Evolutionary conservation across 2,888 invertebrate genomes (phyloP).

Genomic region (Tinea semifulvella): DNA sequence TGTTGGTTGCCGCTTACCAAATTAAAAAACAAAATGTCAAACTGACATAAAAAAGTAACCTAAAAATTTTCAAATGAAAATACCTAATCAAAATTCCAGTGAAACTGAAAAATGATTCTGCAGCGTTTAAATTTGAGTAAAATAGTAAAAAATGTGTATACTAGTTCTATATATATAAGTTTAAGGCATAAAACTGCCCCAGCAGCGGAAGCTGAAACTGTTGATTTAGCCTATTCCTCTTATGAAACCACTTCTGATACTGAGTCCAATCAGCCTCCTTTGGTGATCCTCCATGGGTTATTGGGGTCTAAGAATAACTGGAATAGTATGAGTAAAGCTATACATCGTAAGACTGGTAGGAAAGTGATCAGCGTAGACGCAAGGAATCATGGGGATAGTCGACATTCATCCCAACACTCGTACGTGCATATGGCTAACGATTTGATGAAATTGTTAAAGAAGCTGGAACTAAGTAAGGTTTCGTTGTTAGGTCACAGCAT

Average conservation of each 20-base stretch:
- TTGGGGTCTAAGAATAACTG: conserved; percentile 95
- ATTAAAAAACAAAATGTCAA: conserved; percentile 3
- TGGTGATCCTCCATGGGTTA: conserved; percentile 89
- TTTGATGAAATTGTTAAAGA: conserved; percentile 68
- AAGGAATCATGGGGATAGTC: conserved; percentile 95
- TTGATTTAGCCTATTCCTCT: conserved; percentile 73
- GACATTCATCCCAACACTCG: conserved; percentile 77
- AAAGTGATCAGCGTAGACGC: conserved; percentile 88
- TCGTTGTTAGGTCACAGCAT: conserved; percentile 91
- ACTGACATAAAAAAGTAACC: conserved; percentile 6
- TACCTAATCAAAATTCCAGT: not conserved
- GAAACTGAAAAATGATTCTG: conserved; percentile 5
- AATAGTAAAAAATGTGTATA: not conserved
- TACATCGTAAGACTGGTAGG: conserved; percentile 72
- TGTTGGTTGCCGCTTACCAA: too few species aligned
- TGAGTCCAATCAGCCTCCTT: conserved; percentile 57
- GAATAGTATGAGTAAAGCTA: conserved; percentile 83
- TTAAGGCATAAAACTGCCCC: not conserved
- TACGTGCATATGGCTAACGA: conserved; percentile 78
- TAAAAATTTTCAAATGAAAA: conserved; percentile 7
- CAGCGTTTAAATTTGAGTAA: conserved; percentile 1
- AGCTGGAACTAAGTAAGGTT: conserved; percentile 70
- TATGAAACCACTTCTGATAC: conserved; percentile 65
- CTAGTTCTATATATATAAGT: not conserved
- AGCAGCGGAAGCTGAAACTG: conserved; percentile 41